Evolutionary conservation across 2,888 invertebrate species (phyloP), one percentile per base, ranked within the genome.

Genomic region (Microctonus hyperodae): DNA sequence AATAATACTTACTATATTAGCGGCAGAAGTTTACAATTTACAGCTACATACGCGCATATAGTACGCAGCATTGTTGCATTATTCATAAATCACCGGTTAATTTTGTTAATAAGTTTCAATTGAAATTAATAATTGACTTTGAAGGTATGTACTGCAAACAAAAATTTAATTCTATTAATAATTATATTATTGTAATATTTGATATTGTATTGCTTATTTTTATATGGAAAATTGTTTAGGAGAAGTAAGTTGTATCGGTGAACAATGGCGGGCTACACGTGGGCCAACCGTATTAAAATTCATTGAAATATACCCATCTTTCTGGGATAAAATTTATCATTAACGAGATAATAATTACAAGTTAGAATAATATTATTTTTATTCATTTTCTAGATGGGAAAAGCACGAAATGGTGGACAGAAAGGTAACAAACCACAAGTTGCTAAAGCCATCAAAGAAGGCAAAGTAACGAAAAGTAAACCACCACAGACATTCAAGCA

Each of bases 401-500:
- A 51, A 35, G 48, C 51, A n/a, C 51, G 53, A 5, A 51, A 62
- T 22, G 35, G 23, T 16, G n/a, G 23, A 13, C 22, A 51, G 25
- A 37, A 51, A 16, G 50, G 31, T 20, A 53, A 53, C 16, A 62
- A 62, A 53, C 35, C 35, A 40, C n/a, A 40, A 2, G n/a, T 35
- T 20, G 58, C 40, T 3, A 64, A 64, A 25, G 28, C 59, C 4
- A 64, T 67, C 25, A 50, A 63, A 31, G 63, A 64, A 11, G 67
- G 67, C 4, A 63, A 67, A 55, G 53, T 78, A 7, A 70, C 64
- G 9, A 78, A 78, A 31, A 76, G 75, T 10, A 76, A 75, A 48
- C 56, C 68, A 3, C 68, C 71, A 13, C 77, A 79, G 16, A 16
- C 44, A 65, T 76, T 78, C 35, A 80, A 78, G 33, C 69, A 73